A percentile compares a stretch with the other conserved stretches of the same genome.
phyloP scores from a whole-genome alignment of 2,797 vertebrate species.

The Spinibarbus caldwelli region DNA sequence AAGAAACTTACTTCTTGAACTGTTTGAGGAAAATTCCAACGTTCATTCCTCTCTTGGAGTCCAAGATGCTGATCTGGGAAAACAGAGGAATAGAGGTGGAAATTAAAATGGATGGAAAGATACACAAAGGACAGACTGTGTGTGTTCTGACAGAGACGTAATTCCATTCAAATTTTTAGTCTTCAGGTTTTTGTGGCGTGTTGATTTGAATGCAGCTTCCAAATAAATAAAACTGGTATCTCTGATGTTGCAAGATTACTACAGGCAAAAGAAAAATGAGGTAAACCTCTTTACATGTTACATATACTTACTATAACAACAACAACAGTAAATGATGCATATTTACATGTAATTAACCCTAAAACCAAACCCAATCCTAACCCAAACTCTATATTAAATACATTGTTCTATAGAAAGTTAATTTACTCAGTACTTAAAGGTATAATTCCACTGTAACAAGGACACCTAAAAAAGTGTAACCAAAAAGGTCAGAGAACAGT shows the following conservation, averaged over 20 bases:
- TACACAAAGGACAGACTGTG: neutral
- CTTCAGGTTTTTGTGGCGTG: neutral
- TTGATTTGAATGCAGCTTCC: neutral
- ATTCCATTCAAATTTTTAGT: constrained; percentile 7
- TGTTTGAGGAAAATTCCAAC: constrained; percentile 98
- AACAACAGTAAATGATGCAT: neutral
- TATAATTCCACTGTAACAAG: too few species aligned
- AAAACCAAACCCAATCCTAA: neutral
- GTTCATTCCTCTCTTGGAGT: constrained; percentile 98
- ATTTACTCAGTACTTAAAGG: too few species aligned
- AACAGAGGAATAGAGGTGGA: constrained; percentile 42
- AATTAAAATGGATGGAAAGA: neutral
- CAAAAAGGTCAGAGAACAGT: too few species aligned
- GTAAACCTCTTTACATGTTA: neutral
- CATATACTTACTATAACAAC: neutral
- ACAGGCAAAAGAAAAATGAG: neutral
- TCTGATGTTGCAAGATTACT: neutral
- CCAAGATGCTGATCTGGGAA: constrained; percentile 90
- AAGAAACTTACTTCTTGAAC: constrained; percentile 93
- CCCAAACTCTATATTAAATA: neutral
- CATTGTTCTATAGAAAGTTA: neutral
- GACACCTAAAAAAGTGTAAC: too few species aligned
- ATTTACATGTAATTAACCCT: neutral
- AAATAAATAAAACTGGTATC: neutral
- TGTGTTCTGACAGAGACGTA: neutral